A percentile compares a stretch with the other conserved stretches of the same genome.
phyloP scores from a whole-genome alignment of 2,113 vertebrate species.

The Uropsilus gracilis region DNA sequence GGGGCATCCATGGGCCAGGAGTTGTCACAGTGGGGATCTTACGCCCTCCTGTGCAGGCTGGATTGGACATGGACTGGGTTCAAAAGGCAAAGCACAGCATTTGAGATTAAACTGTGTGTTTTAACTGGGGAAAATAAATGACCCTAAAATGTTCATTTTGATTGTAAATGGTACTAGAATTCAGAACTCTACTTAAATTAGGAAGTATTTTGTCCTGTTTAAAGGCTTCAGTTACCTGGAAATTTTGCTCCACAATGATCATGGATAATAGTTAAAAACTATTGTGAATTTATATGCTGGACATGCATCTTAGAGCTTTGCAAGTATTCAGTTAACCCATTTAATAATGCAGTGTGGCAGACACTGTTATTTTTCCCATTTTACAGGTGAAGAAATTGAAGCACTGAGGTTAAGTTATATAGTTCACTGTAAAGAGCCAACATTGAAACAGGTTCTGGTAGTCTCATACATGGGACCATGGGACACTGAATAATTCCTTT shows the following conservation, averaged over 20 bases:
- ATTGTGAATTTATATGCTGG: not conserved
- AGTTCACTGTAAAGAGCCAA: not conserved
- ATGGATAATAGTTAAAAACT: not conserved
- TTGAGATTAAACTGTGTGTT: constrained; percentile 24
- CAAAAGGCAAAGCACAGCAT: not conserved
- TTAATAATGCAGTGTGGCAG: not conserved
- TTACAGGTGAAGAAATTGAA: not conserved
- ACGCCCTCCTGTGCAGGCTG: not conserved
- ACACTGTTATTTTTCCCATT: not conserved
- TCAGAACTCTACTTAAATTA: constrained; percentile 48
- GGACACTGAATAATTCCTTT: not conserved
- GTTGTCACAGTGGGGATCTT: not conserved
- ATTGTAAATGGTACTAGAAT: not conserved
- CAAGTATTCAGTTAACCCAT: not conserved
- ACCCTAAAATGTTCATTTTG: constrained; percentile 7
- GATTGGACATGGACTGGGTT: not conserved
- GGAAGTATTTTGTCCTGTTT: constrained; percentile 30
- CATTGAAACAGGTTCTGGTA: not conserved
- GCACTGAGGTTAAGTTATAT: not conserved
- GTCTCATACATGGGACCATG: not conserved
- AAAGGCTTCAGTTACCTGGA: constrained; percentile 1
- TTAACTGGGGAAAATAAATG: not conserved
- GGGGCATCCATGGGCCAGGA: not conserved
- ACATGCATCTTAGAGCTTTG: not conserved
- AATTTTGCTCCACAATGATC: constrained; percentile 4